These are phyloP conservation scores for Drosophila setifemur DNA, from an alignment of 1,140 invertebrate genomes.

Conservation along the genomic window DNA sequence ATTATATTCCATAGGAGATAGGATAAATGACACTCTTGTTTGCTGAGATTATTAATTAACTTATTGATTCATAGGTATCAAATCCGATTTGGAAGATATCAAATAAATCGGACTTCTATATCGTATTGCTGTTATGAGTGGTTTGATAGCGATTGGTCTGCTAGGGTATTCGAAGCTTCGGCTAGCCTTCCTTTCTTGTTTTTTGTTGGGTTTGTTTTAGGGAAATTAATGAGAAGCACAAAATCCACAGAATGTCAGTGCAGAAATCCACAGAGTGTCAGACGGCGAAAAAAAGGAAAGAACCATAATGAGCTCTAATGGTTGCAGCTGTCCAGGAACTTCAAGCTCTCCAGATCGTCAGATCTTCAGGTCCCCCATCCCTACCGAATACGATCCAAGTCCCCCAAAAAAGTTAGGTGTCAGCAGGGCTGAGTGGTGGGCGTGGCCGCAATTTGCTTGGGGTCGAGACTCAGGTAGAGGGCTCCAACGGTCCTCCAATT, in stretches of 20 bases:
- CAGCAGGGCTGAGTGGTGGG: slow-evolving; percentile 69
- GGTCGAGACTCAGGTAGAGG: slow-evolving; percentile 13
- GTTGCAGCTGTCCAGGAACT: slow-evolving; percentile 31
- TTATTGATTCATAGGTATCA: no score
- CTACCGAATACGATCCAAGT: background rate
- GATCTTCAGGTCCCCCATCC: no score
- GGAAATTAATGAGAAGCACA: slow-evolving; percentile 22
- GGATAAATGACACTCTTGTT: no score
- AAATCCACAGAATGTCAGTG: slow-evolving; percentile 55
- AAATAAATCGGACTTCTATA: no score
- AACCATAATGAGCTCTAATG: slow-evolving; percentile 60
- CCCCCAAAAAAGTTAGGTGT: slow-evolving; percentile 52
- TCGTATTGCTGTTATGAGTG: no score
- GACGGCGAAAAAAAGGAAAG: background rate
- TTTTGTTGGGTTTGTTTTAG: background rate
- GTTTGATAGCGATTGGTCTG: no score
- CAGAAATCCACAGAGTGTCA: slow-evolving; percentile 66
- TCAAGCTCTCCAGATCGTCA: background rate
- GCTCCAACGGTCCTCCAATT: slow-evolving; percentile 18
- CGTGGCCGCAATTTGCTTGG: slow-evolving; percentile 53
- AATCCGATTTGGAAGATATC: no score
- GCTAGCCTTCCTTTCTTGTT: no score
- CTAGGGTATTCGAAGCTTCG: no score
- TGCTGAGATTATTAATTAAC: no score
- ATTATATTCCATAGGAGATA: no score